These are phyloP conservation scores for Morone chrysops DNA, from an alignment of 2,113 vertebrate genomes.

Conservation along the genomic window DNA sequence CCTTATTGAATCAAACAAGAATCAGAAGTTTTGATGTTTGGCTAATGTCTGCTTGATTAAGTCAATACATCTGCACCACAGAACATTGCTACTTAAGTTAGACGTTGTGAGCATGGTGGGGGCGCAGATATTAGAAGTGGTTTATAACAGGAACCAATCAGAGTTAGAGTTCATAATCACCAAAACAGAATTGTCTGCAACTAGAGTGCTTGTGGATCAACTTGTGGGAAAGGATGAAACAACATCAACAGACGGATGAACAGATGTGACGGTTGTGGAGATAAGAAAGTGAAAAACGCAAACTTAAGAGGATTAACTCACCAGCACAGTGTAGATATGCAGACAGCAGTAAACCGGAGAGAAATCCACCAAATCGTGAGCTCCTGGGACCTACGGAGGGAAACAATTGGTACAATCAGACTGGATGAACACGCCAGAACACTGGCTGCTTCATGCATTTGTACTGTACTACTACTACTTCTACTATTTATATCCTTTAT, in stretches of 20 bases:
- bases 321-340: conserved; percentile 92
- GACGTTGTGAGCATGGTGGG: neutral
- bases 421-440: neutral
- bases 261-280: neutral
- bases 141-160: neutral
- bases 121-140: neutral
- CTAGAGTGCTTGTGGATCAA: neutral
- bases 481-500: too few relatives aligned
- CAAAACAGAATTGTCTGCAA: neutral
- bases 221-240: neutral
- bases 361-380: conserved; percentile 97
- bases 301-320: conserved; percentile 63
- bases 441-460: neutral
- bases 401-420: neutral
- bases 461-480: too few relatives aligned
- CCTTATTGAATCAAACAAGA: neutral
- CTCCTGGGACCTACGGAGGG: conserved; percentile 88
- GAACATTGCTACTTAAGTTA: neutral
- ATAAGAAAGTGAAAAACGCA: too few relatives aligned
- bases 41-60: neutral
- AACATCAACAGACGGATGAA: neutral
- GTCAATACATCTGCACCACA: neutral
- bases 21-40: neutral
- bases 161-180: neutral
- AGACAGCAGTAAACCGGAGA: conserved; percentile 97